Evolutionary conservation across 2,113 vertebrate genomes (phyloP).

Genomic region (Leptobrachium ailaonicum): DNA sequence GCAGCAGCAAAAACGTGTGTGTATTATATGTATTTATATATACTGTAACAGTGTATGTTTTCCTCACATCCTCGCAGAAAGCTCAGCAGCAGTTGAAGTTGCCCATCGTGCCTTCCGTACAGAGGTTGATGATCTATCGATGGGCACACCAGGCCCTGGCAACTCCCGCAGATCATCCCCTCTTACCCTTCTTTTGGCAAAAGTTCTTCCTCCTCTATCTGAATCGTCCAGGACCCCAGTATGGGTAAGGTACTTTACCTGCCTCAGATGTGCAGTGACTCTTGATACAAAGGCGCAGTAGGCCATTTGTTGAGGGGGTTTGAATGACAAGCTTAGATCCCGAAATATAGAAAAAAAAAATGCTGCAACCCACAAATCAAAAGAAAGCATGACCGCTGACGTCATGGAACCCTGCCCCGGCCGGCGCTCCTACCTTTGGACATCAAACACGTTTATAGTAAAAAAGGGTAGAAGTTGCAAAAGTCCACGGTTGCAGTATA

Average conservation of each 20-base stretch:
- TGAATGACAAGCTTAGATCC: too few species aligned
- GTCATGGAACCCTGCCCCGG: too few species aligned
- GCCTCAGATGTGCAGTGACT: not conserved
- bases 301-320: too few species aligned
- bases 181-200: constrained; percentile 93
- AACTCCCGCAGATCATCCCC: constrained; percentile 89
- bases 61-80: constrained; percentile 71
- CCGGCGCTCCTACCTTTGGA: too few species aligned
- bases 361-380: too few species aligned
- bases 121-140: constrained; percentile 92
- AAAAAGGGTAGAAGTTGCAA: too few species aligned
- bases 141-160: constrained; percentile 92
- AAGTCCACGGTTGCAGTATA: too few species aligned
- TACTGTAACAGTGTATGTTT: not conserved
- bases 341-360: too few species aligned
- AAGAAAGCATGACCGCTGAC: too few species aligned
- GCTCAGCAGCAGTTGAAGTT: constrained; percentile 90
- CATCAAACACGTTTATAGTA: too few species aligned
- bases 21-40: too few species aligned
- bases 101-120: constrained; percentile 85
- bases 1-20: too few species aligned
- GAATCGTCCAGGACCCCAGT: constrained; percentile 89
- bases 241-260: constrained; percentile 75
- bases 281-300: not conserved
- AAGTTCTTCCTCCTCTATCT: constrained; percentile 95